These are phyloP conservation scores for Cariama cristata DNA, from an alignment of 2,113 vertebrate species.

Conservation along the genomic window DNA sequence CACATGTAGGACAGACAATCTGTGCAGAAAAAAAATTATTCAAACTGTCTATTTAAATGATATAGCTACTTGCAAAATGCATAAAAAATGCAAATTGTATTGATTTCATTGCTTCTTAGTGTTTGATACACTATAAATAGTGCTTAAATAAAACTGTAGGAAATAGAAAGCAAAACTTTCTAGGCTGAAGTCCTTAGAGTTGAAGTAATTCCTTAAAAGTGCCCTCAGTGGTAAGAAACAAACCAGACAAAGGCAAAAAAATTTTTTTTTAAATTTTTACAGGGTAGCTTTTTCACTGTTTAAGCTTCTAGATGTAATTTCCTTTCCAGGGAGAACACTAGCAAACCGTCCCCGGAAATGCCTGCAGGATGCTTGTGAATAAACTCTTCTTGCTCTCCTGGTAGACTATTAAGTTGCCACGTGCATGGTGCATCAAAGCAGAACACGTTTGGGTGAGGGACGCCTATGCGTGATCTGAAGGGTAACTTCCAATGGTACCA, in stretches of 20 bases:
- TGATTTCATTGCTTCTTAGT: not conserved
- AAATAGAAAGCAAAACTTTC: not conserved
- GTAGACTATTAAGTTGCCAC: not conserved
- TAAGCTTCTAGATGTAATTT: not conserved
- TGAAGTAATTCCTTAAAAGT: not conserved
- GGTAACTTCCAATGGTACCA: not conserved
- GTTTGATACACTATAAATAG: not conserved
- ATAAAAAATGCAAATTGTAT: not conserved
- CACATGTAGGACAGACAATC: not conserved
- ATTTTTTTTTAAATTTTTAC: not conserved
- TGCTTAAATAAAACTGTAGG: not conserved
- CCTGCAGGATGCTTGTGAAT: not conserved
- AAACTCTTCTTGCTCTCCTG: not conserved
- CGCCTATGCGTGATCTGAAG: not conserved
- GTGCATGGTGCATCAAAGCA: not conserved
- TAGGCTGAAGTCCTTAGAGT: not conserved
- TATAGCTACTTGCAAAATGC: not conserved
- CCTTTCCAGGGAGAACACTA: not conserved
- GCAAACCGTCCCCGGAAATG: not conserved
- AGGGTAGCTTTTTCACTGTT: not conserved
- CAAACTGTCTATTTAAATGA: not conserved
- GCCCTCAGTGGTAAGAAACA: not conserved
- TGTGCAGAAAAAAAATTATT: not conserved
- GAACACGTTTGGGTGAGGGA: fast-evolving
- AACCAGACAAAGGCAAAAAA: no score